Conservation (phyloP, 2,113 vertebrate genomes). For the Eleginops maclovinus region DNA sequence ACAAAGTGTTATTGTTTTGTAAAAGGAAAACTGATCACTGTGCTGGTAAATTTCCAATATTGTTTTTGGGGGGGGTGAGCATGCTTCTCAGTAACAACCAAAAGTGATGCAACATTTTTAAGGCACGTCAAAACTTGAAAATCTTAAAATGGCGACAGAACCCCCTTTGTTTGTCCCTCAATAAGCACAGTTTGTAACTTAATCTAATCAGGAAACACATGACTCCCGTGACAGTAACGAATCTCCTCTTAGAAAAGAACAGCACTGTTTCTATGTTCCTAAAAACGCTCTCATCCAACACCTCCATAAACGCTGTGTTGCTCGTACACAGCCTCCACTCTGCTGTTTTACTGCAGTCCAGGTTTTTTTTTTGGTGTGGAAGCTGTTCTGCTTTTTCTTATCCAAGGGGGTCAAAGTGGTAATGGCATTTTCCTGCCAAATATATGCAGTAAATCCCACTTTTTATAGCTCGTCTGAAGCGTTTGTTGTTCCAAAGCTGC, state of each 20-base stretch:
- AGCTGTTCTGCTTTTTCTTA: slow-evolving; percentile 58
- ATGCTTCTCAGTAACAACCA: neutral
- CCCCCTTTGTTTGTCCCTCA: neutral
- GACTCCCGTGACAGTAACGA: no score
- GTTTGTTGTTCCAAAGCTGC: slow-evolving; percentile 57
- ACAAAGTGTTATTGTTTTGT: no score
- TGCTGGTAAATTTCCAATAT: no score
- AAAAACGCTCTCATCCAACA: slow-evolving; percentile 33
- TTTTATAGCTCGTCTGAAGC: slow-evolving; percentile 69
- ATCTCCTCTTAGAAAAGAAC: no score
- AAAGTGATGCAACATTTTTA: neutral
- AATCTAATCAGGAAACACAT: slow-evolving; percentile 28
- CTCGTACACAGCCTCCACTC: slow-evolving; percentile 19
- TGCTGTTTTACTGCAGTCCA: slow-evolving; percentile 40
- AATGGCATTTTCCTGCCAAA: slow-evolving; percentile 82
- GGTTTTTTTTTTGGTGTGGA: slow-evolving; percentile 18
- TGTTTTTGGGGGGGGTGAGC: neutral
- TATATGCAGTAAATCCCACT: slow-evolving; percentile 71
- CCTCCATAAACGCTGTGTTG: slow-evolving; percentile 38
- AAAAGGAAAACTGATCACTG: no score
- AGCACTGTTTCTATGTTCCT: neutral
- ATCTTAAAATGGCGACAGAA: neutral
- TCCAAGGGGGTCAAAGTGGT: slow-evolving; percentile 68
- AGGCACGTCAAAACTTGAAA: neutral
- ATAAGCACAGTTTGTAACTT: neutral